phyloP scores from a whole-genome alignment of 2,797 vertebrate species.

The Clarias laeviceps region DNA sequence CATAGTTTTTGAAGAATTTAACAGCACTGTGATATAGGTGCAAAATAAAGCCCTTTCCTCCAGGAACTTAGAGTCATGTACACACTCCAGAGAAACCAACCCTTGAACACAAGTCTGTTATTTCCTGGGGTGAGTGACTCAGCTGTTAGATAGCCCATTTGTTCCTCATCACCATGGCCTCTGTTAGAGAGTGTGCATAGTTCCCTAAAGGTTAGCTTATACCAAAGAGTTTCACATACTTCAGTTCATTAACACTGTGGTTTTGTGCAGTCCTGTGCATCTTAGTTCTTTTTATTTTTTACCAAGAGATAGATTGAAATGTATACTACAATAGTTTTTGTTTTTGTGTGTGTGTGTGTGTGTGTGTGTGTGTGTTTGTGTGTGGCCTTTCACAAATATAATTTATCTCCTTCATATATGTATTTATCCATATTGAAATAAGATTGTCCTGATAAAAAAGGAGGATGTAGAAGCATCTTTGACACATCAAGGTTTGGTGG shows the following conservation, averaged over 20 bases:
- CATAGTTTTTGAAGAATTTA: not conserved
- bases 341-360: too few species aligned
- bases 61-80: not conserved
- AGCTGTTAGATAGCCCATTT: conserved; percentile 12
- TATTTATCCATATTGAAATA: too few species aligned
- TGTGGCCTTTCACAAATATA: too few species aligned
- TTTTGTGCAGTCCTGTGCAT: not conserved
- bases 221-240: conserved; percentile 26
- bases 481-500: too few species aligned
- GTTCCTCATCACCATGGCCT: conserved; percentile 15
- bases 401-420: too few species aligned
- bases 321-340: not conserved
- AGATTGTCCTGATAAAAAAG: too few species aligned
- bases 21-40: not conserved
- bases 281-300: not conserved
- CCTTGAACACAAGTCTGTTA: conserved; percentile 6
- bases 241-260: conserved; percentile 29
- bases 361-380: not conserved
- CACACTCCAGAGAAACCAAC: conserved; percentile 13
- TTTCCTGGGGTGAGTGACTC: conserved; percentile 19
- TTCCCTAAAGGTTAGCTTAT: conserved; percentile 30
- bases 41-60: conserved; percentile 3
- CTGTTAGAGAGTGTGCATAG: conserved; percentile 5
- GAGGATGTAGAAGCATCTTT: too few species aligned
- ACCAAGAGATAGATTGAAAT: not conserved